Evolutionary conservation across 2,797 vertebrate species (phyloP).

Genomic region (Chelmon rostratus): DNA sequence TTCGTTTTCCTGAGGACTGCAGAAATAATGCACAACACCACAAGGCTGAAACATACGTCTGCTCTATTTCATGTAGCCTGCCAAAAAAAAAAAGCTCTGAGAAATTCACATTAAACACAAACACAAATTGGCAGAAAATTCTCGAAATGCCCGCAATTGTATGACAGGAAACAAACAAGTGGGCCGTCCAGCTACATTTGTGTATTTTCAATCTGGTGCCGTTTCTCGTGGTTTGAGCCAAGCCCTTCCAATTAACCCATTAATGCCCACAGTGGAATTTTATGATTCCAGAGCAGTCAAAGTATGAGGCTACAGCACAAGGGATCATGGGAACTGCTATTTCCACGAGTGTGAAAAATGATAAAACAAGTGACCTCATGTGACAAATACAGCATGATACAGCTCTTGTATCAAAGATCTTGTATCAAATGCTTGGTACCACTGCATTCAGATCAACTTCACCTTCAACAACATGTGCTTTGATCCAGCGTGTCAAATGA

Average conservation of each 20-base stretch:
- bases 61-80: neutral
- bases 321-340: no score
- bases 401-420: no score
- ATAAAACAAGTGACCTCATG: no score
- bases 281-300: no score
- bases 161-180: neutral
- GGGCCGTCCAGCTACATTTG: neutral
- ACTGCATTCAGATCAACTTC: no score
- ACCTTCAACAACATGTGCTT: no score
- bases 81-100: neutral
- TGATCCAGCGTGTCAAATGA: no score
- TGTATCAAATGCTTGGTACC: no score
- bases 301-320: no score
- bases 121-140: neutral
- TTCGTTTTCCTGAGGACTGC: neutral
- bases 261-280: no score
- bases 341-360: no score
- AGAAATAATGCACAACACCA: neutral
- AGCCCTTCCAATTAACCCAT: neutral
- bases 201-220: neutral
- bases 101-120: neutral
- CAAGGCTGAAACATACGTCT: neutral
- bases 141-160: neutral
- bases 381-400: no score
- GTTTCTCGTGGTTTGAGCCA: neutral